Conservation (phyloP, 2,113 vertebrate species). For the Pluvianellus socialis region DNA sequence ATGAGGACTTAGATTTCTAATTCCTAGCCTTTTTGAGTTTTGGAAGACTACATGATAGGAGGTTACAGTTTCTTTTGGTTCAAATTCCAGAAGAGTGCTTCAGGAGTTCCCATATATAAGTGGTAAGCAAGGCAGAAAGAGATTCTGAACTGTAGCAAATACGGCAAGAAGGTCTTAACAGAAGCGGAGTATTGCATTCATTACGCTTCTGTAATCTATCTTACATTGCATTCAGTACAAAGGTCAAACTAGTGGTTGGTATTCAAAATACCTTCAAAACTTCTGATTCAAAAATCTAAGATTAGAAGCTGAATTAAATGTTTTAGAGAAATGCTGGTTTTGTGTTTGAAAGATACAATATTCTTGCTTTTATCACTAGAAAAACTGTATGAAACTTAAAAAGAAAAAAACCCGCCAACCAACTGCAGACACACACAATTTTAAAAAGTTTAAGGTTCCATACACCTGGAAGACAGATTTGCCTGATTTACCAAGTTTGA, state of each 20-base stretch:
- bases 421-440: neutral
- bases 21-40: neutral
- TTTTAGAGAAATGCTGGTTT: neutral
- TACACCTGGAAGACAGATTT: neutral
- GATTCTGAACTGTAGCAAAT: neutral
- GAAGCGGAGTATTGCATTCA: neutral
- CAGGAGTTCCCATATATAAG: neutral
- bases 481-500: neutral
- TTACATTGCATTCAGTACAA: neutral
- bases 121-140: neutral
- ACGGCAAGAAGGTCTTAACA: neutral
- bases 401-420: neutral
- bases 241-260: neutral
- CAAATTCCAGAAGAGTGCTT: neutral
- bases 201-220: neutral
- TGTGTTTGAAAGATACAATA: neutral
- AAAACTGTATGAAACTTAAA: neutral
- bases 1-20: neutral
- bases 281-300: neutral
- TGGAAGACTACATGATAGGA: neutral
- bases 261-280: neutral
- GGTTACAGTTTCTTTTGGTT: neutral
- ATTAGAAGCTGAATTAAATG: neutral
- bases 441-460: neutral
- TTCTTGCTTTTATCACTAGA: neutral